phyloP scores from a whole-genome alignment of 1,140 invertebrate genomes.

The Reticulitermes speratus region DNA sequence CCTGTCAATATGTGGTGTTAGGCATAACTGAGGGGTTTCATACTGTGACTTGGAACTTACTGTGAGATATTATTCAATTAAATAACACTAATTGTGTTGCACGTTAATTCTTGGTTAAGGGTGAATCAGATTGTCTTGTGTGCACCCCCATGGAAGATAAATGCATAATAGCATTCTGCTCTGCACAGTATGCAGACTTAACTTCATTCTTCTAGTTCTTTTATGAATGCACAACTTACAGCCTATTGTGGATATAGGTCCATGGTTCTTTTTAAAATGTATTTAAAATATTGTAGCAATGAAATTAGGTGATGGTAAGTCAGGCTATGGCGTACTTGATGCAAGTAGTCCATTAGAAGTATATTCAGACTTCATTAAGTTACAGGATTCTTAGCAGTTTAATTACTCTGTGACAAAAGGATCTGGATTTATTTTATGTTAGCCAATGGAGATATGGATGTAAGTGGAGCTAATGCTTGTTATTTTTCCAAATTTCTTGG shows the following conservation, averaged over 20 bases:
- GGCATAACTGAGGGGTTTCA: slow-evolving; percentile 52
- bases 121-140: slow-evolving; percentile 1
- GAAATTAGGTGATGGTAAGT: not conserved
- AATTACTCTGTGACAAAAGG: not conserved
- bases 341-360: not conserved
- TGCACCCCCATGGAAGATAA: not conserved
- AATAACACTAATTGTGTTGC: not conserved
- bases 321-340: not conserved
- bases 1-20: slow-evolving; percentile 70
- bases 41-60: slow-evolving; percentile 11
- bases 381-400: not conserved
- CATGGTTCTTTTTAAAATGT: not conserved
- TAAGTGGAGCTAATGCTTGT: slow-evolving; percentile 7
- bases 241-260: not conserved
- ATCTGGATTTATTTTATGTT: not conserved
- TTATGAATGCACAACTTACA: not conserved
- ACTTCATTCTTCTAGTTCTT: not conserved
- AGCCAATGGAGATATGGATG: not conserved
- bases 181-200: not conserved
- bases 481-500: not conserved
- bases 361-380: not conserved
- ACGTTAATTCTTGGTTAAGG: slow-evolving; percentile 6
- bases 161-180: not conserved
- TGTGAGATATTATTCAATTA: not conserved
- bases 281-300: not conserved